phyloP scores from a whole-genome alignment of 2,113 vertebrate species.

The Mus musculus region DNA sequence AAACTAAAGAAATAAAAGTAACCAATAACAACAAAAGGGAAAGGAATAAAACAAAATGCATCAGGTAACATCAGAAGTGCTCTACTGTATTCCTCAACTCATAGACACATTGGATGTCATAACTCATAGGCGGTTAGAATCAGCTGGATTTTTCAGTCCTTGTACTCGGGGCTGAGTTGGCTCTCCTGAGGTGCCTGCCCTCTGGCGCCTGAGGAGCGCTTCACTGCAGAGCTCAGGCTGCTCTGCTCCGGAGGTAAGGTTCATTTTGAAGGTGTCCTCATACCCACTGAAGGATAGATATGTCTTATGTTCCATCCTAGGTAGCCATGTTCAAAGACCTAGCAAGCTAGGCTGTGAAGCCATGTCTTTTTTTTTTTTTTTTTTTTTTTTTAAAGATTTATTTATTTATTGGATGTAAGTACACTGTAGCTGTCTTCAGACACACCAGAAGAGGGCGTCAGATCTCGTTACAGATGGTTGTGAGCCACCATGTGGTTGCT shows the following conservation, averaged over 20 bases:
- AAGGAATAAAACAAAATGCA: slow-evolving; percentile 5
- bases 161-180: neutral
- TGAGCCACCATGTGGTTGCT: no score
- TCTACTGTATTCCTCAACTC: slow-evolving; percentile 31
- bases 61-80: slow-evolving; percentile 19
- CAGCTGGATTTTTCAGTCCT: neutral
- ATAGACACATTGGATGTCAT: neutral
- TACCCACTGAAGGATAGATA: neutral
- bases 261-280: neutral
- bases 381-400: no score
- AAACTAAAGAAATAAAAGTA: neutral
- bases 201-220: slow-evolving; percentile 35
- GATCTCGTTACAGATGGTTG: no score
- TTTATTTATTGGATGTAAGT: no score
- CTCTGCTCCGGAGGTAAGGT: slow-evolving; percentile 11
- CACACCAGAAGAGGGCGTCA: no score
- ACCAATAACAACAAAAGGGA: neutral
- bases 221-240: neutral
- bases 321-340: neutral
- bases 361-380: no score
- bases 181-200: slow-evolving; percentile 42
- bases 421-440: no score
- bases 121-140: no score
- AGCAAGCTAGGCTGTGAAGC: neutral
- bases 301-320: neutral